phyloP scores from a whole-genome alignment of 2,888 invertebrate genomes.

The Tetramorium bicarinatum region DNA sequence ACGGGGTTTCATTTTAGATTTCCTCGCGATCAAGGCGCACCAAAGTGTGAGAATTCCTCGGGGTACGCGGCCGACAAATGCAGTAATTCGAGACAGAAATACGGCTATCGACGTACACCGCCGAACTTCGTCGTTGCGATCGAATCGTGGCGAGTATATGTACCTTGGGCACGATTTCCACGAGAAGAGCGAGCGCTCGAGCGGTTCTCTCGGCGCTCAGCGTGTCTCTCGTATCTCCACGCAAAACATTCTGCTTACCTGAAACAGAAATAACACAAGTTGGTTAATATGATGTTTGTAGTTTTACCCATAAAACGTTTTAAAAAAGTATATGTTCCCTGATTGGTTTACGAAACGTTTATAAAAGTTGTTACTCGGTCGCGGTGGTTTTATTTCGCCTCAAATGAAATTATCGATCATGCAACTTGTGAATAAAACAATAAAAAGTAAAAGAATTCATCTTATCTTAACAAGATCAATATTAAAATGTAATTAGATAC shows the following conservation, averaged over 20 bases:
- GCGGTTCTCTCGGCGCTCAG: constrained; percentile 20
- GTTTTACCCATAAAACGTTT: background rate
- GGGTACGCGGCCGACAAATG: constrained; percentile 58
- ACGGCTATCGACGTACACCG: constrained; percentile 39
- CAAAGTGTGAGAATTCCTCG: constrained; percentile 74
- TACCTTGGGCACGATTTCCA: constrained; percentile 60
- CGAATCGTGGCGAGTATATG: constrained; percentile 38
- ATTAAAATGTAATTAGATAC: background rate
- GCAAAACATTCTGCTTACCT: constrained; percentile 74
- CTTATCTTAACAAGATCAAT: background rate
- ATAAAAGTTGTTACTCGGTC: background rate
- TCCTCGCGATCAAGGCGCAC: constrained; percentile 57
- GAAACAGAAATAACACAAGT: constrained; percentile 67
- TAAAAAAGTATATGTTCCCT: background rate
- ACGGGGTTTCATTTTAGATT: constrained; percentile 66
- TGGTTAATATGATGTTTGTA: background rate
- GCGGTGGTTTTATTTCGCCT: background rate
- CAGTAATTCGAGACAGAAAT: constrained; percentile 31
- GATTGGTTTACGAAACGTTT: background rate
- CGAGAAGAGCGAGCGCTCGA: constrained; percentile 45
- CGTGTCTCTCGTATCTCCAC: constrained; percentile 3
- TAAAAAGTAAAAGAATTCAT: constrained; percentile 28
- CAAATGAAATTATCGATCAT: background rate
- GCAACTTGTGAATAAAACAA: background rate
- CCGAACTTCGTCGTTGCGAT: constrained; percentile 38